Conservation (phyloP, 2,888 invertebrate species). For the Masnerella sp. region DNA sequence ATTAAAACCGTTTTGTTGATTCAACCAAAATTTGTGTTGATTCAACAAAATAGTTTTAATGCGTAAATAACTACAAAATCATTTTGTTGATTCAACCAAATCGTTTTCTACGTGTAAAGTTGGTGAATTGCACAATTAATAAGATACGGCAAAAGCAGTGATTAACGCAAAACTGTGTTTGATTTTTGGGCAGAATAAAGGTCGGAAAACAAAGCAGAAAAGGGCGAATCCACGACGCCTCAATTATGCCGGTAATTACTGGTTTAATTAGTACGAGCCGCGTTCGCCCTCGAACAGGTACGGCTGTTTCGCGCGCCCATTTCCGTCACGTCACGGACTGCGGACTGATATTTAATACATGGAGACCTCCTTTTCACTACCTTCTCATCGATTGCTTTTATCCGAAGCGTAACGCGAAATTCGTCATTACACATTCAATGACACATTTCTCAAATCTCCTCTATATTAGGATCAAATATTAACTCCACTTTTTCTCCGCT, state of each 20-base stretch:
- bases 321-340: constrained; percentile 43
- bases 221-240: constrained; percentile 10
- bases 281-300: constrained; percentile 26
- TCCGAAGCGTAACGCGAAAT: constrained; percentile 35
- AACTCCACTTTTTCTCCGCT: no score
- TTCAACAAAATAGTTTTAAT: no score
- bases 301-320: constrained; percentile 39
- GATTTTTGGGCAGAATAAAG: no score
- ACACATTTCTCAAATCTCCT: constrained; percentile 31
- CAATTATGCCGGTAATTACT: constrained; percentile 30
- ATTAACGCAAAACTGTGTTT: no score
- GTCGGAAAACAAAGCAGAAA: constrained; percentile 15
- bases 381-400: constrained; percentile 48
- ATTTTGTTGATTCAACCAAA: no score
- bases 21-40: no score
- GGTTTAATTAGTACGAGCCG: constrained; percentile 42
- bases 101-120: no score
- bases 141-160: no score
- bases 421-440: constrained; percentile 42
- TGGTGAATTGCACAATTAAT: no score
- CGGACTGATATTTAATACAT: constrained; percentile 54
- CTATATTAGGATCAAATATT: not conserved
- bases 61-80: no score
- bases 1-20: no score
- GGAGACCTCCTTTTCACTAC: constrained; percentile 52